Evolutionary conservation across 2,888 invertebrate species (phyloP).

Genomic region (Rhagonycha fulva): DNA sequence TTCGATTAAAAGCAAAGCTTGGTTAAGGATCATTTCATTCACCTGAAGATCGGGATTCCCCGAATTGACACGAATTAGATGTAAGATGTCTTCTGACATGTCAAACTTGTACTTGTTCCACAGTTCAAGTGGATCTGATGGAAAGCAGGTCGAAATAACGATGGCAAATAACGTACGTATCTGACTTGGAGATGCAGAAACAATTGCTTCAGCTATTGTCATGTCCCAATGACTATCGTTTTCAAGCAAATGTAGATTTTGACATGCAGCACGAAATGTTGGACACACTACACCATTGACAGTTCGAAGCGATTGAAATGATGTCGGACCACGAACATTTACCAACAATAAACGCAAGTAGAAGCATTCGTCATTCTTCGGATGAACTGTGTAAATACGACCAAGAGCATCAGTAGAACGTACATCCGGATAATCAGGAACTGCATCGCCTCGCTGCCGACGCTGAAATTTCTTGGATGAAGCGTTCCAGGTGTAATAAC

Average conservation of each 20-base stretch:
- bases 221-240: constrained; percentile 45
- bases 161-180: constrained; percentile 35
- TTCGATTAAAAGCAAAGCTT: too few species aligned
- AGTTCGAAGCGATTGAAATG: constrained; percentile 41
- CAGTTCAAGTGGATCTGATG: too few species aligned
- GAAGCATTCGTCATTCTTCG: constrained; percentile 21
- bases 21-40: too few species aligned
- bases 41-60: too few species aligned
- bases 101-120: constrained; percentile 34
- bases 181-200: constrained; percentile 29
- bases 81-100: constrained; percentile 26
- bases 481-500: constrained; percentile 21
- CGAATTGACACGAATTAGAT: too few species aligned
- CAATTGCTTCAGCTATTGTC: constrained; percentile 37
- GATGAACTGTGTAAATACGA: constrained; percentile 27
- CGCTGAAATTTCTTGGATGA: constrained; percentile 16
- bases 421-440: constrained; percentile 9
- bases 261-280: constrained; percentile 41
- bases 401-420: constrained; percentile 17
- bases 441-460: constrained; percentile 26
- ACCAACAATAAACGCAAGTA: constrained; percentile 37
- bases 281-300: too few species aligned
- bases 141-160: constrained; percentile 29
- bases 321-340: constrained; percentile 40
- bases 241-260: constrained; percentile 41